Evolutionary conservation across 1,140 invertebrate genomes (phyloP), one percentile per base, ranked within the genome.

Genomic region (Drosophila willistoni): DNA sequence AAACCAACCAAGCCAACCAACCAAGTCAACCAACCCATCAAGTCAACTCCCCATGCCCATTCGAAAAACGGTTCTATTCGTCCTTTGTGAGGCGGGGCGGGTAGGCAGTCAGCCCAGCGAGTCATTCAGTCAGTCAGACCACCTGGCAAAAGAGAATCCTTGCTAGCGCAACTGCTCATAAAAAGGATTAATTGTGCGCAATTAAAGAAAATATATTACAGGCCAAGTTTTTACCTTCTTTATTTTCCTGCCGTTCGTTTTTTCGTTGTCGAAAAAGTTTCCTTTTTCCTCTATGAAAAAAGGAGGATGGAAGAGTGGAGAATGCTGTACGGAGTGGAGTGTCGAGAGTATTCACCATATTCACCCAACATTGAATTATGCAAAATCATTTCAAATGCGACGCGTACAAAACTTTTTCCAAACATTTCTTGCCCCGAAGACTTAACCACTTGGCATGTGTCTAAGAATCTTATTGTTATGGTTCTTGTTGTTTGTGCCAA

Each of bases 161-260:
- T 51, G 44, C 44, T 51, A 56, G 14, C n/a, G 60, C 51, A 44
- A 47, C 39, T 57, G 62, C 75, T 69, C 83, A 77, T 86, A 86
- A 86, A 86, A 86, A 86, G 83, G 83, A 86, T 79, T 86, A 79
- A 87, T 85, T 85, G 82, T 85, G 82, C 82, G 82, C 82, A 86
- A 85, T 83, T 83, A 78, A 87, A 86, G 79, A 87, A 86, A 85
- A 85, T 85, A 81, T 86, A 85, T 85, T 72, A 55, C 65, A 60
- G 65, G 55, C 64, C 72, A 71, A 51, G 63, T 65, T 74, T 78
- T 47, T 61, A 44, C 73, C 57, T 56, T 39, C 17, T 60, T 59
- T n/a, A 9, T 36, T 70, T n/a, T 69, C 14, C 60, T 17, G 14
- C 14, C 7, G 7, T 47, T 47, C 42, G 42, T 73, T 42, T 34